Percentiles rank a stretch among this genome's conserved stretches.
These are phyloP conservation scores for Loris lydekkerianus DNA, from an alignment of 2,797 vertebrate genomes.

Conservation along the genomic window DNA sequence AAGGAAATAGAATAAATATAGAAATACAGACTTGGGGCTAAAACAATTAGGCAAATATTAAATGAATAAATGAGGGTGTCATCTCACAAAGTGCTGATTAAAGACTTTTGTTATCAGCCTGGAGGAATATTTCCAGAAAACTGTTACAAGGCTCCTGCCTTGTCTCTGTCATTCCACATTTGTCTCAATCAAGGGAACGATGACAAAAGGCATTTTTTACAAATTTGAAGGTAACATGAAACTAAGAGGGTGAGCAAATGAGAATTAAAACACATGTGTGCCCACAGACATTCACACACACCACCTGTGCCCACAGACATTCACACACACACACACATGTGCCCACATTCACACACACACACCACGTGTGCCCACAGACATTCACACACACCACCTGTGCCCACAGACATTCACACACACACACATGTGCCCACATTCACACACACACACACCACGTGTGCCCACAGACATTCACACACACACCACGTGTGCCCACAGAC, in stretches of 20 bases:
- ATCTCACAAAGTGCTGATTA: background rate
- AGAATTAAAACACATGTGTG: background rate
- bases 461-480: no score
- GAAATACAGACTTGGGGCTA: background rate
- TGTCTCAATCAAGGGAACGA: constrained; percentile 55
- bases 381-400: no score
- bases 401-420: no score
- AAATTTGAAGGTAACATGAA: constrained; percentile 43
- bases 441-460: no score
- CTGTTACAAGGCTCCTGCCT: background rate
- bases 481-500: no score
- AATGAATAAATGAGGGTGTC: constrained; percentile 18
- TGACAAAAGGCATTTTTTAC: constrained; percentile 34
- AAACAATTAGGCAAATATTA: constrained; percentile 60
- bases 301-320: no score
- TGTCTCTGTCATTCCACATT: background rate
- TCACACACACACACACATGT: no score
- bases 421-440: no score
- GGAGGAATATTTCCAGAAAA: background rate
- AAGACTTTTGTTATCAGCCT: background rate
- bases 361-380: no score
- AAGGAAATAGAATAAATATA: background rate
- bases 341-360: no score
- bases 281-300: no score
- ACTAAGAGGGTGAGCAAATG: constrained; percentile 40